Conservation (phyloP, 1,140 invertebrate genomes). For the Lordiphosa stackelbergi region DNA sequence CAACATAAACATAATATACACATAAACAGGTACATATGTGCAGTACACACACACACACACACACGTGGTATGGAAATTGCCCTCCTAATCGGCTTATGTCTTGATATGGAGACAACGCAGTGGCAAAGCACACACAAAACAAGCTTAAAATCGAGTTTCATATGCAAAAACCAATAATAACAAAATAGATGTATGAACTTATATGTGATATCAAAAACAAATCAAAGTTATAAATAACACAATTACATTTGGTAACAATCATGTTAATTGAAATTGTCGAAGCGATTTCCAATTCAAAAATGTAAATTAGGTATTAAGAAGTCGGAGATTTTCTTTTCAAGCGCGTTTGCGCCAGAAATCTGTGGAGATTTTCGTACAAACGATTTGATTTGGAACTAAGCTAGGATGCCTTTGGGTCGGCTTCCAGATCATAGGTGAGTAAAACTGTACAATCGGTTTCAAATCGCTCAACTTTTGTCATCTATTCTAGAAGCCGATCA, state of each 20-base stretch:
- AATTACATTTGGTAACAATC: constrained; percentile 8
- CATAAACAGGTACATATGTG: constrained; percentile 11
- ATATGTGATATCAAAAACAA: not conserved
- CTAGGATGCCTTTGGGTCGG: too few relatives aligned
- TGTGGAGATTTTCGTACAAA: too few relatives aligned
- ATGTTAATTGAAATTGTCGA: constrained; percentile 5
- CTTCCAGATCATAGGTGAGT: too few relatives aligned
- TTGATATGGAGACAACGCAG: constrained; percentile 36
- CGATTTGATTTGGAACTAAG: too few relatives aligned
- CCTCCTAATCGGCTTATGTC: constrained; percentile 47
- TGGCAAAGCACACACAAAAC: constrained; percentile 25
- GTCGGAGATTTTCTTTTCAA: too few relatives aligned
- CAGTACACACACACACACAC: constrained; percentile 12
- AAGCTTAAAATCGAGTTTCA: constrained; percentile 40
- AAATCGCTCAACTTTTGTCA: too few relatives aligned
- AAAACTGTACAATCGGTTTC: too few relatives aligned
- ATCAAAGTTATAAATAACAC: constrained; percentile 12
- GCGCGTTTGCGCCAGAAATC: too few relatives aligned
- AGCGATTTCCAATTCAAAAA: not conserved
- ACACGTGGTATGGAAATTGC: constrained; percentile 41
- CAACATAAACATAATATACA: constrained; percentile 14
- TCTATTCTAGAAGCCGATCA: too few relatives aligned
- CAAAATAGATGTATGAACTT: constrained; percentile 6
- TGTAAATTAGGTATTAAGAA: not conserved
- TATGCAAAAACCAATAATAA: constrained; percentile 30